A percentile compares a stretch with the other conserved stretches of the same genome.
These are phyloP conservation scores for Oreochromis spilurus DNA, from an alignment of 2,113 vertebrate species.

Conservation along the genomic window DNA sequence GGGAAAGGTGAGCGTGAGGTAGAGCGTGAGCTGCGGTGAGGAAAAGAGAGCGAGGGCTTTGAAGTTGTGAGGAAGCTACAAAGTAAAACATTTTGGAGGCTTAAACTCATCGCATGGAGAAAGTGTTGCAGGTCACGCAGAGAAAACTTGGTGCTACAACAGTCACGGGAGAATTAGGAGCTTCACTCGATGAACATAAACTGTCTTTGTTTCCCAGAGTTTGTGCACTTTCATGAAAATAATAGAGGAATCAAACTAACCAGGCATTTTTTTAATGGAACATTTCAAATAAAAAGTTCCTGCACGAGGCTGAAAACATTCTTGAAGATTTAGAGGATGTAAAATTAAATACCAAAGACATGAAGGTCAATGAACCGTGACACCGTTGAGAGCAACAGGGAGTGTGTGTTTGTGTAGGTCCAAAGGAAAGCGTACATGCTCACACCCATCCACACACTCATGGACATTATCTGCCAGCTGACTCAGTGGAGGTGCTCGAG, in stretches of 20 bases:
- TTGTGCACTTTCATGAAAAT: background rate
- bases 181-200: background rate
- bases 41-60: background rate
- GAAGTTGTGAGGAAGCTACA: background rate
- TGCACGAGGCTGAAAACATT: background rate
- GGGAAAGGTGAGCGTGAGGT: background rate
- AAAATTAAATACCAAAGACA: background rate
- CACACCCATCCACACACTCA: background rate
- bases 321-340: background rate
- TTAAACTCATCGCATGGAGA: background rate
- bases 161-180: background rate
- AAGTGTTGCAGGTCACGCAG: background rate
- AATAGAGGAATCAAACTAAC: background rate
- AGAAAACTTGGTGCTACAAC: background rate
- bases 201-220: background rate
- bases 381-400: background rate
- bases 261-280: background rate
- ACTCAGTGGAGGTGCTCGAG: constrained; percentile 31
- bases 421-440: background rate
- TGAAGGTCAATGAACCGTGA: constrained; percentile 20
- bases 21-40: background rate
- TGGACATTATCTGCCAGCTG: constrained; percentile 38
- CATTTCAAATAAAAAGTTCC: background rate
- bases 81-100: background rate
- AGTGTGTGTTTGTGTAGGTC: background rate